phyloP scores from a whole-genome alignment of 2,888 invertebrate genomes.

The Caenorhabditis sp. region DNA sequence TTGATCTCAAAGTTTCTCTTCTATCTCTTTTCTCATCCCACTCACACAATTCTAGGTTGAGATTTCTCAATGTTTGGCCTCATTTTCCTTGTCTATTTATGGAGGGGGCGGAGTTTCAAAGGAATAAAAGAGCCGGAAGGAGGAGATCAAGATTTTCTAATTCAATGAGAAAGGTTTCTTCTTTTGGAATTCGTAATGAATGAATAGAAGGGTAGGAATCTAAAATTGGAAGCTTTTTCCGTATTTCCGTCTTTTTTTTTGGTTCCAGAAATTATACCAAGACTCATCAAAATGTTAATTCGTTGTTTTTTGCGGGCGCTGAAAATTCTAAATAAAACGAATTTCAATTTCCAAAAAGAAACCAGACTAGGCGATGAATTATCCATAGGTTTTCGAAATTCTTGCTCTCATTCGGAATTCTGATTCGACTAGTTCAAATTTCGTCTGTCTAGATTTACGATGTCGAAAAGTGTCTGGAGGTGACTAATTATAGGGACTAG shows the following conservation, averaged over 20 bases:
- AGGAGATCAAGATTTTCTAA: conserved; percentile 18
- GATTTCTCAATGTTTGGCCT: conserved; percentile 23
- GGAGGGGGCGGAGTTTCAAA: background rate
- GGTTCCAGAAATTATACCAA: too few relatives aligned
- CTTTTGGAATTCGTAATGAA: background rate
- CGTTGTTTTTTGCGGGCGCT: background rate
- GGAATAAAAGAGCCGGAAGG: background rate
- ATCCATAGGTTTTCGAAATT: background rate
- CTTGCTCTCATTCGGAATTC: conserved; percentile 5
- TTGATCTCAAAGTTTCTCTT: conserved; percentile 37
- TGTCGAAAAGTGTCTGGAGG: background rate
- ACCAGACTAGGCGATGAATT: conserved; percentile 7
- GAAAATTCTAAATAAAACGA: background rate
- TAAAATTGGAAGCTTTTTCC: background rate
- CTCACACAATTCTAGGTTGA: background rate
- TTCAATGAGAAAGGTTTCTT: conserved; percentile 21
- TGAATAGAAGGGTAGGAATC: background rate
- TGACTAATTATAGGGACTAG: background rate
- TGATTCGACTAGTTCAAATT: conserved; percentile 11
- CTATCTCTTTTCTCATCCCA: conserved; percentile 13
- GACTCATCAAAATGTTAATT: conserved; percentile 19
- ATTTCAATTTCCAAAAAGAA: background rate
- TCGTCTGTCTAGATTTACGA: background rate
- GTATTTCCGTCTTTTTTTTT: background rate
- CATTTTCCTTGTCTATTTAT: conserved; percentile 3